These are phyloP conservation scores for Resseliella maxima DNA, from an alignment of 2,888 invertebrate species.

Conservation along the genomic window DNA sequence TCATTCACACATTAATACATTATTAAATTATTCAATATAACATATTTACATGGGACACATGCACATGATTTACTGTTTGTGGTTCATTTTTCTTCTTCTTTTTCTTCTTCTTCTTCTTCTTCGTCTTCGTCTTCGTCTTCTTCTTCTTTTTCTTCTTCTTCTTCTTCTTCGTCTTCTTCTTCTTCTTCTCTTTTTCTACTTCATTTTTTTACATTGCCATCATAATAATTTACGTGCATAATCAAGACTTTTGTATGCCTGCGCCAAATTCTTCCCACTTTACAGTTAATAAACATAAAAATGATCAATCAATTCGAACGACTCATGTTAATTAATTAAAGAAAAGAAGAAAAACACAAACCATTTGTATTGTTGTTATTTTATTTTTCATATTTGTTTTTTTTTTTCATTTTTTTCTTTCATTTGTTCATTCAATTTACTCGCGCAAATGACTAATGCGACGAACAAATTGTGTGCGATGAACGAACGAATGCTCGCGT, in stretches of 20 bases:
- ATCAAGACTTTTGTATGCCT: background rate
- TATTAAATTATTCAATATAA: constrained; percentile 32
- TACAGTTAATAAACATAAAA: background rate
- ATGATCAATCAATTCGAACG: background rate
- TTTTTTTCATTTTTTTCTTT: too few relatives aligned
- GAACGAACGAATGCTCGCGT: background rate
- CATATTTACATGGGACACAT: constrained; percentile 18
- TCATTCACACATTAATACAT: constrained; percentile 7
- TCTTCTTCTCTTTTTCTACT: too few relatives aligned
- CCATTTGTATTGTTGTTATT: too few relatives aligned
- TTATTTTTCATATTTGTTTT: too few relatives aligned
- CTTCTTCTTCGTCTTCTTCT: too few relatives aligned
- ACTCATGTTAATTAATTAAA: constrained; percentile 15
- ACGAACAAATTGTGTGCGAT: too few relatives aligned
- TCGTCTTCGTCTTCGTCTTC: too few relatives aligned
- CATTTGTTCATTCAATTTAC: too few relatives aligned
- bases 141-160: background rate
- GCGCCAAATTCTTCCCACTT: background rate
- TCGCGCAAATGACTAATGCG: too few relatives aligned
- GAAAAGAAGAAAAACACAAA: too few relatives aligned
- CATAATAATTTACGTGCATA: background rate
- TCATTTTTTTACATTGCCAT: too few relatives aligned
- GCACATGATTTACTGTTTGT: background rate
- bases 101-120: background rate
- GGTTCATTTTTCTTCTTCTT: background rate